Evolutionary conservation across 2,888 invertebrate species (phyloP).

Genomic region (Odontocolon sp.): DNA sequence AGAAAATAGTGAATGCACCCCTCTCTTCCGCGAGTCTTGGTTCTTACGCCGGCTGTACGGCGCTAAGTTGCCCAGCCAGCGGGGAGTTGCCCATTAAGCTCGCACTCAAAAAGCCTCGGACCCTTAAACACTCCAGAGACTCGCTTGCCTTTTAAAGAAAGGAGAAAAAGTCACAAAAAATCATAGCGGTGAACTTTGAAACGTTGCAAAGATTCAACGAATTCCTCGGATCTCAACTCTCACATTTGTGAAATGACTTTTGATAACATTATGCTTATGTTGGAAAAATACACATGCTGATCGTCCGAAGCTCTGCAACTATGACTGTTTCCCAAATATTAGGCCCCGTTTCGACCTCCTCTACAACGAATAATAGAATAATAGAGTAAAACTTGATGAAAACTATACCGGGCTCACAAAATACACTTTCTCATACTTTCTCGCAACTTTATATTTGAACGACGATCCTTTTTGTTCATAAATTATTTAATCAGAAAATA

Average conservation of each 20-base stretch:
- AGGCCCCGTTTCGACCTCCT: too few relatives aligned
- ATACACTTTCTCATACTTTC: background rate
- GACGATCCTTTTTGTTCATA: background rate
- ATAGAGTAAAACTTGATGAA: background rate
- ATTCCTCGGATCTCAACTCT: too few relatives aligned
- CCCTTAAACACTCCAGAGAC: constrained; percentile 34
- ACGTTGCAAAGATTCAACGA: too few relatives aligned
- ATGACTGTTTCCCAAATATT: too few relatives aligned
- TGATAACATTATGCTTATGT: too few relatives aligned
- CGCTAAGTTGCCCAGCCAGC: constrained; percentile 52
- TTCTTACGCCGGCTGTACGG: background rate
- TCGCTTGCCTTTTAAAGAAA: constrained; percentile 4
- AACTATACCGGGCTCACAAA: constrained; percentile 1
- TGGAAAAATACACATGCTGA: too few relatives aligned
- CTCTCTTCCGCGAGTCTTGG: constrained; percentile 5
- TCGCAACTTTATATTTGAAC: background rate
- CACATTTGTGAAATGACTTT: too few relatives aligned
- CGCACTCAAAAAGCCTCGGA: constrained; percentile 44
- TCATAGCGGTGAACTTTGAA: too few relatives aligned
- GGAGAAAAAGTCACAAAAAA: too few relatives aligned
- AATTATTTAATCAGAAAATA: constrained; percentile 14
- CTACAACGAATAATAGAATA: background rate
- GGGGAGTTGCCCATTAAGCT: constrained; percentile 54
- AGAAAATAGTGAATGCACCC: constrained; percentile 45
- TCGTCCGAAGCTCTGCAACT: too few relatives aligned